Percentiles rank a stretch among this genome's conserved stretches.
Conservation (phyloP, 2,888 invertebrate species). For the Diogma glabrata region DNA sequence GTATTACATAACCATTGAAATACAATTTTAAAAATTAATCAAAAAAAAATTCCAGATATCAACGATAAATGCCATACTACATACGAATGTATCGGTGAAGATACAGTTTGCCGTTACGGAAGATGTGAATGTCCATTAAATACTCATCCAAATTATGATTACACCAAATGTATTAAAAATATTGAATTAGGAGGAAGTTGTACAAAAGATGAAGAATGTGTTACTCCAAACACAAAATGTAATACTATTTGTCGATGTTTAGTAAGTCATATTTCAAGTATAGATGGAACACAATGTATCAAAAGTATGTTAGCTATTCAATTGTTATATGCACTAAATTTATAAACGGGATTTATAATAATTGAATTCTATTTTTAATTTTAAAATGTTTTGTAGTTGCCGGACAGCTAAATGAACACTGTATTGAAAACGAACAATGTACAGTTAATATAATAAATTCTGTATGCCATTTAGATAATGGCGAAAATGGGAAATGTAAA, state of each 20-base stretch:
- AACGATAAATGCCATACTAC: neutral
- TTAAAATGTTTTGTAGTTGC: constrained; percentile 14
- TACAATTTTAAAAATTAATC: too few species aligned
- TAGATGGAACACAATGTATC: constrained; percentile 26
- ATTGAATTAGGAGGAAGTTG: constrained; percentile 27
- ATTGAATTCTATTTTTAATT: neutral
- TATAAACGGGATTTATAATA: neutral
- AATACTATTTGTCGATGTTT: constrained; percentile 28
- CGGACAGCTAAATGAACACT: constrained; percentile 16
- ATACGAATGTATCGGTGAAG: constrained; percentile 26
- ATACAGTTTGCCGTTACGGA: constrained; percentile 29
- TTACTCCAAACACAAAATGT: constrained; percentile 29
- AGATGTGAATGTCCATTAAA: constrained; percentile 29
- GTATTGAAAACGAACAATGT: constrained; percentile 20
- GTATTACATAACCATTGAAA: constrained; percentile 12
- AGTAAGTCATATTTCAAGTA: constrained; percentile 27
- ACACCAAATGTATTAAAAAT: constrained; percentile 27
- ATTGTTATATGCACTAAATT: neutral
- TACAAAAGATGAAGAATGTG: constrained; percentile 29
- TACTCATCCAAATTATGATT: constrained; percentile 28
- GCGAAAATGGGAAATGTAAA: constrained; percentile 15
- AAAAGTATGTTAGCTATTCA: constrained; percentile 21
- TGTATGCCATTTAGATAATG: constrained; percentile 14
- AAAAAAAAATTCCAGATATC: neutral
- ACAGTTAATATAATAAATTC: constrained; percentile 16